A percentile compares a stretch with the other conserved stretches of the same genome.
Evolutionary conservation across 2,888 invertebrate genomes (phyloP).

Genomic region (Limnephilus rhombicus): DNA sequence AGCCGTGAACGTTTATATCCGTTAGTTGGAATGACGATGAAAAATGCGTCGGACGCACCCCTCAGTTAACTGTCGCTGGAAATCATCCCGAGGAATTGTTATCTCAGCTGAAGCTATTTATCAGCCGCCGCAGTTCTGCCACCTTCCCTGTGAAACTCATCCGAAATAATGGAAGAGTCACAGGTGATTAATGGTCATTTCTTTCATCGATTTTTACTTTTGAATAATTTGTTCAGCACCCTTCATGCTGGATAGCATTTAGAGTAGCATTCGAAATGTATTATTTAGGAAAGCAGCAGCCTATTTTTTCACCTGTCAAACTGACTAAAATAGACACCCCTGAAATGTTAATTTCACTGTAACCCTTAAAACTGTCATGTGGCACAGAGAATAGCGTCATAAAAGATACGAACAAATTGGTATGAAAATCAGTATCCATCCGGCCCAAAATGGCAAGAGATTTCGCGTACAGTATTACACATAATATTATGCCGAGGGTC

Average conservation of each 20-base stretch:
- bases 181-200: conserved; percentile 35
- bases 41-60: conserved; percentile 39
- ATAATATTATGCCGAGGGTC: conserved; percentile 44
- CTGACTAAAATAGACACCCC: neutral
- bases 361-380: neutral
- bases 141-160: conserved; percentile 22
- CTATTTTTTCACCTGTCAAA: neutral
- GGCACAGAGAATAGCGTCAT: neutral
- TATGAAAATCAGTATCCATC: neutral
- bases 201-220: conserved; percentile 42
- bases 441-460: conserved; percentile 3
- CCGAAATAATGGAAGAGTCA: conserved; percentile 34
- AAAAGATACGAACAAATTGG: neutral
- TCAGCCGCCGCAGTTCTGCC: conserved; percentile 13
- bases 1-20: too few relatives aligned
- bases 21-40: neutral
- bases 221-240: conserved; percentile 29
- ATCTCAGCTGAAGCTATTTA: conserved; percentile 47
- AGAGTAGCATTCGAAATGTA: neutral
- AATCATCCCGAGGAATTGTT: conserved; percentile 47
- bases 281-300: neutral
- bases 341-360: neutral
- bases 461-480: conserved; percentile 1
- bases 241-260: neutral
- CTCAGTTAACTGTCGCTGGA: conserved; percentile 36